Evolutionary conservation across 2,113 vertebrate species (phyloP).

Genomic region (Sciurus niger): DNA sequence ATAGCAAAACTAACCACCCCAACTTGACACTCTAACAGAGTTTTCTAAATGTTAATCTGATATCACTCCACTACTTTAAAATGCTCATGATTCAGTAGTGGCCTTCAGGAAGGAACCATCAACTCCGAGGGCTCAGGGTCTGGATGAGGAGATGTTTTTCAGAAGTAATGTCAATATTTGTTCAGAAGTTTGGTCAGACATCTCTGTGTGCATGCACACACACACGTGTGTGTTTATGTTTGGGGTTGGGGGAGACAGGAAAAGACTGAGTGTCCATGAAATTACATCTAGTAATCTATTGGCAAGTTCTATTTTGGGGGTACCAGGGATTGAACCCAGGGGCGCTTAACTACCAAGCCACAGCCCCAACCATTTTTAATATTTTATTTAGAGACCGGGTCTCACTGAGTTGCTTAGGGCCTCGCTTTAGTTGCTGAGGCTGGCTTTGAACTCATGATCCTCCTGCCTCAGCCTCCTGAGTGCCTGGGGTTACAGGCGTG

Average conservation of each 20-base stretch:
- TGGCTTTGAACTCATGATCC: no score
- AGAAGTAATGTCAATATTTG: not conserved
- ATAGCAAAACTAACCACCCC: not conserved
- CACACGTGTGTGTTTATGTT: not conserved
- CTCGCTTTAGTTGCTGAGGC: no score
- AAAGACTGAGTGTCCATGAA: not conserved
- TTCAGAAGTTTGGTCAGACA: not conserved
- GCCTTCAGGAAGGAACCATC: not conserved
- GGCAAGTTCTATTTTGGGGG: not conserved
- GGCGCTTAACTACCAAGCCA: no score
- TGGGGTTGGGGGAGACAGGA: not conserved
- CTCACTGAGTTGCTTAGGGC: no score
- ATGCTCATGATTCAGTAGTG: not conserved
- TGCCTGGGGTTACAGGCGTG: no score
- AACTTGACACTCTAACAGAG: not conserved
- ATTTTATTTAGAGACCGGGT: no score
- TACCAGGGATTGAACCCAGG: no score
- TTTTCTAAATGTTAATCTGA: not conserved
- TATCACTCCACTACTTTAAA: not conserved
- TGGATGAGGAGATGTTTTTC: not conserved
- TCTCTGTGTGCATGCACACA: not conserved
- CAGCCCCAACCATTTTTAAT: no score
- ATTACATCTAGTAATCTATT: not conserved
- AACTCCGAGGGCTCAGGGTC: not conserved
- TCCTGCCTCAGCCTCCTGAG: no score